Evolutionary conservation across 2,113 vertebrate species (phyloP).

Genomic region (Poicephalus gulielmi): DNA sequence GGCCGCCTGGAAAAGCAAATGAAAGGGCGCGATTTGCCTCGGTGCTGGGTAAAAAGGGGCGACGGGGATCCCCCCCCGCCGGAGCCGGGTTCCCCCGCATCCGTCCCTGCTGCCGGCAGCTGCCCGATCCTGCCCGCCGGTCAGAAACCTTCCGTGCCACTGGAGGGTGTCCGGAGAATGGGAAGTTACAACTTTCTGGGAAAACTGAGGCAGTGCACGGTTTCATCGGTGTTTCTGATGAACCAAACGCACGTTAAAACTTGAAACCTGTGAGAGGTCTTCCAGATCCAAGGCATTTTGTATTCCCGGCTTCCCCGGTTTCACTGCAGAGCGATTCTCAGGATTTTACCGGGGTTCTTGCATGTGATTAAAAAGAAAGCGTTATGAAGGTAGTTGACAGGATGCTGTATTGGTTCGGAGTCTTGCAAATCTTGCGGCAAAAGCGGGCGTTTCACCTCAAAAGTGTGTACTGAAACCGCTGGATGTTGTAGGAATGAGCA

Average conservation of each 20-base stretch:
- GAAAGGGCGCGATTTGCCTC: not conserved
- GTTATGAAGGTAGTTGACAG: not conserved
- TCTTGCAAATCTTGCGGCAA: not conserved
- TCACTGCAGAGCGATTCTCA: fast-evolving
- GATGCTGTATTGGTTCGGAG: not conserved
- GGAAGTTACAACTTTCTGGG: not conserved
- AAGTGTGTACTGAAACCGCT: not conserved
- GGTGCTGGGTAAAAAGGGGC: not conserved
- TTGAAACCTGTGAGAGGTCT: not conserved
- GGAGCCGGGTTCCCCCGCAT: not conserved
- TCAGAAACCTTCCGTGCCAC: not conserved
- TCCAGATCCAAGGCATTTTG: not conserved
- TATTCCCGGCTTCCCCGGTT: not conserved
- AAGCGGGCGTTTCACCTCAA: not conserved
- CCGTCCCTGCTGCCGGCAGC: not conserved
- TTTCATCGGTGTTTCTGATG: not conserved
- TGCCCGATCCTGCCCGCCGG: not conserved
- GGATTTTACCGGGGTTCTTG: not conserved
- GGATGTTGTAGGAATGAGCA: not conserved
- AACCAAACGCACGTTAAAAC: not conserved
- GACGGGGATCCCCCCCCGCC: too few species aligned
- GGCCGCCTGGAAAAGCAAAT: not conserved
- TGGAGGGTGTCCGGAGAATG: not conserved
- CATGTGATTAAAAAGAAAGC: not conserved
- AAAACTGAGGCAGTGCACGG: not conserved